phyloP scores from a whole-genome alignment of 2,888 invertebrate species.

The Sipha maydis region DNA sequence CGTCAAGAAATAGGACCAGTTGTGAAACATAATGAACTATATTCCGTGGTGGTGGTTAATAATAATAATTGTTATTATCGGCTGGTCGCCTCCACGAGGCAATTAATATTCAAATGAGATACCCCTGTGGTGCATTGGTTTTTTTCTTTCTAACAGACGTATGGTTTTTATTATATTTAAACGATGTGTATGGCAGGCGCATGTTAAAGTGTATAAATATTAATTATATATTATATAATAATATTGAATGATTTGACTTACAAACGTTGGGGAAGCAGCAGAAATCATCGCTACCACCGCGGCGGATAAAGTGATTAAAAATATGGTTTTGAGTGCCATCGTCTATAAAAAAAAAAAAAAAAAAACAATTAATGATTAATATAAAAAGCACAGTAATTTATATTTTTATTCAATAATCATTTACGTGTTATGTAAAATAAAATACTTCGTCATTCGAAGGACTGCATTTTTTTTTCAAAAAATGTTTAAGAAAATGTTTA shows the following conservation, averaged over 20 bases:
- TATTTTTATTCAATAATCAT: too few species aligned
- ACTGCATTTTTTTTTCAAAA: too few species aligned
- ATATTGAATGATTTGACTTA: conserved; percentile 15
- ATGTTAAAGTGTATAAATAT: not conserved
- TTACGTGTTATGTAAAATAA: too few species aligned
- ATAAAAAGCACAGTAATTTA: too few species aligned
- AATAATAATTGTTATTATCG: conserved; percentile 37
- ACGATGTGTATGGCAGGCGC: not conserved
- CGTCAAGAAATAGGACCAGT: not conserved
- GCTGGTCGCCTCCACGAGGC: conserved; percentile 32
- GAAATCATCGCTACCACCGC: conserved; percentile 22
- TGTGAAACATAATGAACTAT: conserved; percentile 37
- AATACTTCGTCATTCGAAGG: too few species aligned
- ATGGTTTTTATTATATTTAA: not conserved
- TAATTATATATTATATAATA: not conserved
- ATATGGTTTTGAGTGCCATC: conserved; percentile 37
- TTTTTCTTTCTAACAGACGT: conserved; percentile 24
- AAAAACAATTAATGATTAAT: not conserved
- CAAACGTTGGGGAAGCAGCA: conserved; percentile 44
- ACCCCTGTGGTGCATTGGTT: conserved; percentile 13
- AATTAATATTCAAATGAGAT: conserved; percentile 60
- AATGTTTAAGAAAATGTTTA: too few species aligned
- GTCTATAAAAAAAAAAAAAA: conserved; percentile 4
- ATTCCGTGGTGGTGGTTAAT: conserved; percentile 7
- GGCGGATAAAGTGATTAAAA: conserved; percentile 18